A percentile compares a stretch with the other conserved stretches of the same genome.
Evolutionary conservation across 2,113 vertebrate species (phyloP).

Genomic region (Boleophthalmus pectinirostris): DNA sequence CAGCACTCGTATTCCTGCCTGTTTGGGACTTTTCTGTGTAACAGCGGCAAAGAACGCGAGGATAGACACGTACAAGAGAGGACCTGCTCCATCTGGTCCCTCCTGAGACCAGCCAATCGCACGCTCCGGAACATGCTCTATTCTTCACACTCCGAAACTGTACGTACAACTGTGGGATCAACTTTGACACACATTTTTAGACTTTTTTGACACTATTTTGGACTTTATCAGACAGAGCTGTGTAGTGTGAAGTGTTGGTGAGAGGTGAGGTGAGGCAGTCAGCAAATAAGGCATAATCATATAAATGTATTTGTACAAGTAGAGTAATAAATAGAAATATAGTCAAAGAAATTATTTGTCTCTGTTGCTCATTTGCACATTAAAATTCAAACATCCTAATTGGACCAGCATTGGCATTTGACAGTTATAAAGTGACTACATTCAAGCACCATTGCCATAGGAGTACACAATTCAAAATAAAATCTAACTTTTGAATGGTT

Average conservation of each 20-base stretch:
- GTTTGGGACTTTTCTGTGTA: slow-evolving; percentile 98
- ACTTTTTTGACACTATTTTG: not conserved
- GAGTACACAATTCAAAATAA: too few relatives aligned
- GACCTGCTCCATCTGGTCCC: slow-evolving; percentile 96
- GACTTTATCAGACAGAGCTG: not conserved
- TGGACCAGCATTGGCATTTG: not conserved
- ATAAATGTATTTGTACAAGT: too few relatives aligned
- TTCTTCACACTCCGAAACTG: slow-evolving; percentile 92
- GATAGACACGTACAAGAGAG: slow-evolving; percentile 91
- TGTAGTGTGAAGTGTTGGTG: not conserved
- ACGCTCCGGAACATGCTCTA: slow-evolving; percentile 96
- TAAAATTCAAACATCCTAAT: too few relatives aligned
- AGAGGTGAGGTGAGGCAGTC: too few relatives aligned
- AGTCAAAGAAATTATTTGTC: too few relatives aligned
- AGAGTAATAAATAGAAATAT: too few relatives aligned
- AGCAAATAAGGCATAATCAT: too few relatives aligned
- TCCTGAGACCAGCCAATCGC: slow-evolving; percentile 91
- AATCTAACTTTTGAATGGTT: too few relatives aligned
- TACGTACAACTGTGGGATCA: slow-evolving; percentile 64
- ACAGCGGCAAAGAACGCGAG: slow-evolving; percentile 94
- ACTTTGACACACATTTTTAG: not conserved
- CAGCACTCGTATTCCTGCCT: slow-evolving; percentile 98
- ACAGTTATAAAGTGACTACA: not conserved
- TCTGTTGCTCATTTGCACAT: too few relatives aligned
- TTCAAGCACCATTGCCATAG: too few relatives aligned